Evolutionary conservation across 2,113 vertebrate species (phyloP).

Genomic region (Ancistrus triradiatus): DNA sequence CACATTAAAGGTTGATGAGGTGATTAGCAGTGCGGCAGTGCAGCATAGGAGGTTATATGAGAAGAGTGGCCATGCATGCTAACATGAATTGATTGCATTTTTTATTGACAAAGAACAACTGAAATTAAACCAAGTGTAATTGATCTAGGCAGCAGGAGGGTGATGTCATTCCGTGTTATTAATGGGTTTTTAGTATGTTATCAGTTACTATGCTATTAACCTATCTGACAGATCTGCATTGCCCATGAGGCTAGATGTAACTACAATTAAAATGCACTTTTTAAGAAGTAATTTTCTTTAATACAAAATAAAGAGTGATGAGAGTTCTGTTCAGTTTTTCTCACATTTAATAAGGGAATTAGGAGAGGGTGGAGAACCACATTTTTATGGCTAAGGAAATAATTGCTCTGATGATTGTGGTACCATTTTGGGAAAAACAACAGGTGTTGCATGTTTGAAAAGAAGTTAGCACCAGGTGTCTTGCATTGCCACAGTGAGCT

Average conservation of each 20-base stretch:
- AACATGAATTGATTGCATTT: conserved; percentile 4
- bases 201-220: no score
- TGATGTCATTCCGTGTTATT: conserved; percentile 28
- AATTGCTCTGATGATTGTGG: conserved; percentile 46
- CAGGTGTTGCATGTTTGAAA: conserved; percentile 59
- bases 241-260: no score
- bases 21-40: conserved; percentile 6
- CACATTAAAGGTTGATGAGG: conserved; percentile 6
- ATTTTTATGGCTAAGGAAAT: not conserved
- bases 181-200: conserved; percentile 13
- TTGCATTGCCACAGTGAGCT: not conserved
- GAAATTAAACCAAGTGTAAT: conserved; percentile 23
- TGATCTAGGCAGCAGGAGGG: conserved; percentile 2
- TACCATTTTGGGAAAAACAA: conserved; percentile 40
- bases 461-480: conserved; percentile 10
- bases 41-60: conserved; percentile 6
- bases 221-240: no score
- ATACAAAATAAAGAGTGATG: no score
- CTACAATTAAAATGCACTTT: no score
- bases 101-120: conserved; percentile 24
- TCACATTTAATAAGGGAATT: no score
- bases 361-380: no score
- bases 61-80: conserved; percentile 12
- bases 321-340: no score
- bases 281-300: no score